Evolutionary conservation across 2,888 invertebrate species (phyloP), one percentile per base, ranked within the genome.

Genomic region (Parnassius smintheus): DNA sequence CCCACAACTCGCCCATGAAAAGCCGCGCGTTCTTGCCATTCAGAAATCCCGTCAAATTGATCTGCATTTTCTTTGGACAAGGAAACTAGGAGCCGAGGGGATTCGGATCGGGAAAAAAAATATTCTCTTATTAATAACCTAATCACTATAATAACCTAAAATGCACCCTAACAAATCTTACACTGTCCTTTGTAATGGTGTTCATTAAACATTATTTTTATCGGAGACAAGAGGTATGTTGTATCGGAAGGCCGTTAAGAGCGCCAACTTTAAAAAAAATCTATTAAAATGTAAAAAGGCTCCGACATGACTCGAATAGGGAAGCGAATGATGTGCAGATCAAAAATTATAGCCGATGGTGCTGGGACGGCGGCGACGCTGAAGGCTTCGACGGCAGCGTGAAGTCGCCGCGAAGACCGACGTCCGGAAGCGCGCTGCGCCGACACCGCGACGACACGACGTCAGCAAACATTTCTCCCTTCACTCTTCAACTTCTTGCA

Each of bases 11-110:
- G 3, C 96, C 96, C 97, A 99, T 98, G 88, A 99, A 99, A 74
- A 97, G 95, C 50, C 99, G 94, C 18, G 99, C 98, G 89, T 99
- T 98, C 86, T 98, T 98, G 11, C 98, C 98, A 83, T 99, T 99
- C 67, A 99, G 93, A 88, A 99, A 99, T 55, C 99, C 99, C 54
- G 99, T 99, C 87, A 99, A 93, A 91, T 99, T 99, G 81, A 99
- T 99, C 94, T 99, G 99, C 96, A 99, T 99, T 91, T 98, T 97
- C 89, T 98, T 97, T 56, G 98, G 98, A 92, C 99, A 98, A 60
- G 98, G 98, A 91, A 95, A 96, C 97, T 97, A 92, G 83, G 93
- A 91, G 83, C 77, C 81, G 82, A 70, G 7, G 7, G 81, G 82
- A 78, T 72, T 78, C 73, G 74, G 85, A 86, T 80, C 78, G 86